These are phyloP conservation scores for Cryptus armator DNA, from an alignment of 2,888 invertebrate genomes.

Conservation along the genomic window DNA sequence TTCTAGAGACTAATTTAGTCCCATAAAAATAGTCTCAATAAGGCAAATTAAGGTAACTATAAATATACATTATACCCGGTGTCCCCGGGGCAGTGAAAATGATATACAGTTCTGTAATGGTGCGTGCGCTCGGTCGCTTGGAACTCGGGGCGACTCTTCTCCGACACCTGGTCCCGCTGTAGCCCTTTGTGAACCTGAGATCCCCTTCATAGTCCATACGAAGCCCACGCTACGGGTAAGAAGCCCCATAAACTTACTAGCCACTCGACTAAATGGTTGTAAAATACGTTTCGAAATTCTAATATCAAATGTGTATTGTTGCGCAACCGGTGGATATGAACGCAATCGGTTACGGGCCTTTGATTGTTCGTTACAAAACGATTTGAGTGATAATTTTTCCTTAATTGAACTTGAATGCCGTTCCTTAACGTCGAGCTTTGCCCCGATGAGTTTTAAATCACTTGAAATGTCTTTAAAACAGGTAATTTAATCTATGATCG, in stretches of 20 bases:
- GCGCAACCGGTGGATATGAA: slow-evolving; percentile 5
- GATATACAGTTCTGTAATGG: slow-evolving; percentile 85
- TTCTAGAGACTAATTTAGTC: slow-evolving; percentile 76
- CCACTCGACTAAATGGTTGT: slow-evolving; percentile 80
- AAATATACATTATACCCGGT: slow-evolving; percentile 78
- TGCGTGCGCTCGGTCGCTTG: slow-evolving; percentile 70
- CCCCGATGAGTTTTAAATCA: slow-evolving; percentile 50
- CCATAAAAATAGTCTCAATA: slow-evolving; percentile 81
- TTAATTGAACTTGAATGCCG: slow-evolving; percentile 52
- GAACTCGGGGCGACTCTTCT: slow-evolving; percentile 68
- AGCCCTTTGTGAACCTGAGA: slow-evolving; percentile 77
- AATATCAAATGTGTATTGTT: slow-evolving; percentile 48
- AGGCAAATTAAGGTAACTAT: slow-evolving; percentile 80
- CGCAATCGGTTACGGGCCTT: background rate
- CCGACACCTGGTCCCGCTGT: slow-evolving; percentile 81
- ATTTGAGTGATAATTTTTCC: slow-evolving; percentile 53
- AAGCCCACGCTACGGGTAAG: slow-evolving; percentile 50
- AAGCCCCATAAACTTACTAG: slow-evolving; percentile 79
- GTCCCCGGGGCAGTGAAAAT: slow-evolving; percentile 77
- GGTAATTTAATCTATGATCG: slow-evolving; percentile 42
- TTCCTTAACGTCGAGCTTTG: slow-evolving; percentile 21
- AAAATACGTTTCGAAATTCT: slow-evolving; percentile 78
- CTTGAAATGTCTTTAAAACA: background rate
- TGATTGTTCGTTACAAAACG: slow-evolving; percentile 45
- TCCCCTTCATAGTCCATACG: slow-evolving; percentile 69